These are phyloP conservation scores for Parambassis ranga DNA, from an alignment of 2,797 vertebrate genomes.

Conservation along the genomic window DNA sequence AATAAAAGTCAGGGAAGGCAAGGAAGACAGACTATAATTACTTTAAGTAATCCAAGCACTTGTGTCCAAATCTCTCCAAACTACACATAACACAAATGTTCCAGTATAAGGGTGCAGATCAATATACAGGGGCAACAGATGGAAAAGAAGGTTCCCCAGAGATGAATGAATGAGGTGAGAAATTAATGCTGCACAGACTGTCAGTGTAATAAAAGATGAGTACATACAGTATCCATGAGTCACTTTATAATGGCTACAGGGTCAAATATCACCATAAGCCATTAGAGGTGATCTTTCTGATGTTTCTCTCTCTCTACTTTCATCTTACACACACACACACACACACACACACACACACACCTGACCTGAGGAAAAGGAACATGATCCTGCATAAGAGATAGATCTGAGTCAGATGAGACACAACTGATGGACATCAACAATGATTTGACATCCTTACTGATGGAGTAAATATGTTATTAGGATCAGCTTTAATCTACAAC, in stretches of 20 bases:
- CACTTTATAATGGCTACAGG: conserved; percentile 25
- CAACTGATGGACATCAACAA: neutral
- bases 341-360: neutral
- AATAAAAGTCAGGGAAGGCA: neutral
- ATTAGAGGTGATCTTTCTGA: conserved; percentile 9
- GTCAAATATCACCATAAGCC: conserved; percentile 31
- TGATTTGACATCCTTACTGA: neutral
- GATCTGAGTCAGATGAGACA: neutral
- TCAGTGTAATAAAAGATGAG: conserved; percentile 27
- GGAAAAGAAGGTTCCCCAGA: conserved; percentile 9
- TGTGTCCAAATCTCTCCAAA: neutral
- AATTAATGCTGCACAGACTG: conserved; percentile 17
- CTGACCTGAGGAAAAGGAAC: neutral
- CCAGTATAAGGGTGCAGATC: conserved; percentile 4
- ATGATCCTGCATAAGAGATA: neutral
- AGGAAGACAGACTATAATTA: neutral
- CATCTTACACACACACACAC: neutral
- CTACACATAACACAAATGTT: neutral
- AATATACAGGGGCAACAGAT: conserved; percentile 22
- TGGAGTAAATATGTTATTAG: neutral
- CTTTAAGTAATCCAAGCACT: neutral
- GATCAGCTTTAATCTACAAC: neutral
- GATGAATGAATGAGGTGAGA: conserved; percentile 11
- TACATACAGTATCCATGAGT: conserved; percentile 23
- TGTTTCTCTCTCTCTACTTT: neutral